These are phyloP conservation scores for Capreolus pygargus DNA, from an alignment of 2,113 vertebrate species.

Conservation along the genomic window DNA sequence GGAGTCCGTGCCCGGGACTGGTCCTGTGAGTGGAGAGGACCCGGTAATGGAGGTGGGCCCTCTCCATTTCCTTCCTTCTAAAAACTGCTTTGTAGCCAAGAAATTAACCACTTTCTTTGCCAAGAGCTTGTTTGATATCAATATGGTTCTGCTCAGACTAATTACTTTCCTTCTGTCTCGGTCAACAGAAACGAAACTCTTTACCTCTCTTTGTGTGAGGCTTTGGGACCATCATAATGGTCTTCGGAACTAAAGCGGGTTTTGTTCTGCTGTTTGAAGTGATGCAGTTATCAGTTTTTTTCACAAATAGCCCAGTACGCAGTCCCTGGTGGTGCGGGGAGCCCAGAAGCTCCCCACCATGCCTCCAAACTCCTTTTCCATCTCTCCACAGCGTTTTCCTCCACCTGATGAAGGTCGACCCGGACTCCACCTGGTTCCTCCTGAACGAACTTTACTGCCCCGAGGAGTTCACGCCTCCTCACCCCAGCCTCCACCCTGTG, in stretches of 20 bases:
- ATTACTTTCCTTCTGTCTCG: background rate
- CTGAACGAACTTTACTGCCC: constrained; percentile 88
- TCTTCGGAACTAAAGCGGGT: background rate
- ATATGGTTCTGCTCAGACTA: background rate
- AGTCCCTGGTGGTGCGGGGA: background rate
- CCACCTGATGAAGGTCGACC: constrained; percentile 87
- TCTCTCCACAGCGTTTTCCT: constrained; percentile 87
- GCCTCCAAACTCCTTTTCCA: background rate
- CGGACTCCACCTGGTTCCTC: constrained; percentile 89
- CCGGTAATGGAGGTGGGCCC: background rate
- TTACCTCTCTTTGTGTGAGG: background rate
- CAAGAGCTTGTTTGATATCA: constrained; percentile 37
- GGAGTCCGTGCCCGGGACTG: background rate
- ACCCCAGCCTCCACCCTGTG: constrained; percentile 83
- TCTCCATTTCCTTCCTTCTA: background rate
- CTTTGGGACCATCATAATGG: background rate
- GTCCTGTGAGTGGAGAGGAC: accelerated
- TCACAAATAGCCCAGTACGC: background rate
- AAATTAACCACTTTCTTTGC: background rate
- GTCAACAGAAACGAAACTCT: background rate
- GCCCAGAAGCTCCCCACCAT: background rate
- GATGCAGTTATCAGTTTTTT: background rate
- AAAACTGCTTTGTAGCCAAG: background rate
- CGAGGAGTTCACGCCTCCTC: constrained; percentile 74
- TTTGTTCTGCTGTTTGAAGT: background rate